These are phyloP conservation scores for Oryzias woworae DNA, from an alignment of 2,113 vertebrate species.

Conservation along the genomic window DNA sequence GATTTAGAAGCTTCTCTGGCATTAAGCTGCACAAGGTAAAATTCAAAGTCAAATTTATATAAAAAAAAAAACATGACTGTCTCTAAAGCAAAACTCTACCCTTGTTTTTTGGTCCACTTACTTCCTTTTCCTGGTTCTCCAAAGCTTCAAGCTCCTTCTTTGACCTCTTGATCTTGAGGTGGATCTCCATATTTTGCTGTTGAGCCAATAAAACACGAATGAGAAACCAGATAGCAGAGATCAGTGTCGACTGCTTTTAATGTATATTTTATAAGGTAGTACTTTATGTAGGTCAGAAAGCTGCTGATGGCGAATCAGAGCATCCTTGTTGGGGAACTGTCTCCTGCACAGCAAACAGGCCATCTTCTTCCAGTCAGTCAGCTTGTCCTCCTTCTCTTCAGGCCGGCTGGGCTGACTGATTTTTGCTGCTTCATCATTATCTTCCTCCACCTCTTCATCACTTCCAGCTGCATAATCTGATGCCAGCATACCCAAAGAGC, in stretches of 20 bases:
- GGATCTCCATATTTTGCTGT: slow-evolving; percentile 98
- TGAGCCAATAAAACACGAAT: slow-evolving; percentile 14
- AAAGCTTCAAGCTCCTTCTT: slow-evolving; percentile 93
- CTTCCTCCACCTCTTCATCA: slow-evolving; percentile 92
- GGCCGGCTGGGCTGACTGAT: slow-evolving; percentile 70
- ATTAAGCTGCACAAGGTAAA: slow-evolving; percentile 53
- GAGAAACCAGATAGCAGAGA: neutral
- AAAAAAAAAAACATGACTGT: neutral
- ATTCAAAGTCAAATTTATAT: neutral
- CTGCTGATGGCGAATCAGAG: slow-evolving; percentile 93
- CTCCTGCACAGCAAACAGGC: slow-evolving; percentile 94
- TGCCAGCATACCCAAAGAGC: slow-evolving; percentile 90
- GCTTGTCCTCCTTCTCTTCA: slow-evolving; percentile 83
- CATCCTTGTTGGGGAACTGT: slow-evolving; percentile 96
- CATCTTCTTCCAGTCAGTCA: slow-evolving; percentile 98
- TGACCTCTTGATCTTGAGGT: slow-evolving; percentile 92
- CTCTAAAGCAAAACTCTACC: neutral
- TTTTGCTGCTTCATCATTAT: slow-evolving; percentile 82
- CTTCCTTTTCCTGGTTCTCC: slow-evolving; percentile 89
- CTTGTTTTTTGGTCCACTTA: slow-evolving; percentile 14
- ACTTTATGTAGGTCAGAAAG: slow-evolving; percentile 98
- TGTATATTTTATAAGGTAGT: slow-evolving; percentile 2
- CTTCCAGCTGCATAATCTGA: slow-evolving; percentile 95
- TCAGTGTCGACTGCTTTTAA: neutral
- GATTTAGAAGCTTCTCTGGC: slow-evolving; percentile 54